These are phyloP conservation scores for Decapterus maruadsi DNA, from an alignment of 2,797 vertebrate species.

Conservation along the genomic window DNA sequence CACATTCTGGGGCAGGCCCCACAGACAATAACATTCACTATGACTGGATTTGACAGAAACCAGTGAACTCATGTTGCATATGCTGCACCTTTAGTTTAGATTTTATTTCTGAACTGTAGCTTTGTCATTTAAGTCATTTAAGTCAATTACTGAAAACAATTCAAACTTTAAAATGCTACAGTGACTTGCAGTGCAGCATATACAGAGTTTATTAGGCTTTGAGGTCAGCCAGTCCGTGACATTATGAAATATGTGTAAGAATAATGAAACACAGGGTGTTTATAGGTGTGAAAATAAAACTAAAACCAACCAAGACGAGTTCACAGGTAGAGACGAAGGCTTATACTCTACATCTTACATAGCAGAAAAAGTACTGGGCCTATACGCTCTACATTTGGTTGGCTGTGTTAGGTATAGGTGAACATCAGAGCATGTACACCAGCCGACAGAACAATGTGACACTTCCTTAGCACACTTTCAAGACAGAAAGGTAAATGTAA, in stretches of 20 bases:
- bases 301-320: neutral
- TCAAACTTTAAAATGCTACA: neutral
- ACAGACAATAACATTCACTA: neutral
- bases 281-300: neutral
- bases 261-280: neutral
- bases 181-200: neutral
- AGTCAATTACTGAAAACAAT: neutral
- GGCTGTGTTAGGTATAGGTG: neutral
- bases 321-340: neutral
- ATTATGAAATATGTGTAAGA: constrained; percentile 10
- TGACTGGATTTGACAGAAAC: neutral
- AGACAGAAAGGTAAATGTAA: neutral
- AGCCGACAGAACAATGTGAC: neutral
- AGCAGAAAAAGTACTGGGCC: too few species aligned
- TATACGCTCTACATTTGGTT: neutral
- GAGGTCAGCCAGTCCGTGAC: neutral
- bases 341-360: neutral
- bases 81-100: neutral
- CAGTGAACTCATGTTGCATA: neutral
- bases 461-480: neutral
- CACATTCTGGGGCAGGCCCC: neutral
- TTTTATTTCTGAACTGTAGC: neutral
- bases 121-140: neutral
- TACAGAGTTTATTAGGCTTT: neutral
- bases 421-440: neutral